phyloP scores from a whole-genome alignment of 2,113 vertebrate genomes.

The western clawed frog (Xenopus tropicalis) region UCB_Xtro_10.0 CM004450.2:54267001-54267500 shows the following conservation, averaged over 20 bases:
- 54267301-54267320: neutral
- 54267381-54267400: neutral
- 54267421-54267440: too few species aligned
- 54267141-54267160: conserved; percentile 41
- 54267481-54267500: too few species aligned
- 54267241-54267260: conserved; percentile 12
- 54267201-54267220: conserved; percentile 37
- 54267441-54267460: too few species aligned
- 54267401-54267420: too few species aligned
- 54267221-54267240: conserved; percentile 5
- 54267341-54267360: conserved; percentile 1
- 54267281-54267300: conserved; percentile 19
- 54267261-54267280: conserved; percentile 27
- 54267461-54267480: too few species aligned
- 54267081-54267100: conserved; percentile 19
- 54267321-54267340: conserved; percentile 14
- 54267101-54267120: conserved; percentile 37
- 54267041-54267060: conserved; percentile 8
- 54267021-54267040: neutral
- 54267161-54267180: conserved; percentile 31
- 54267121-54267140: conserved; percentile 32
- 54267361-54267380: conserved; percentile 10
- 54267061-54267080: conserved; percentile 25
- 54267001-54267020: too few species aligned
- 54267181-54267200: conserved; percentile 13